Evolutionary conservation across 1,140 invertebrate species (phyloP), one percentile per base, ranked within the genome.

Genomic region (Philopotamus ludificatus): DNA sequence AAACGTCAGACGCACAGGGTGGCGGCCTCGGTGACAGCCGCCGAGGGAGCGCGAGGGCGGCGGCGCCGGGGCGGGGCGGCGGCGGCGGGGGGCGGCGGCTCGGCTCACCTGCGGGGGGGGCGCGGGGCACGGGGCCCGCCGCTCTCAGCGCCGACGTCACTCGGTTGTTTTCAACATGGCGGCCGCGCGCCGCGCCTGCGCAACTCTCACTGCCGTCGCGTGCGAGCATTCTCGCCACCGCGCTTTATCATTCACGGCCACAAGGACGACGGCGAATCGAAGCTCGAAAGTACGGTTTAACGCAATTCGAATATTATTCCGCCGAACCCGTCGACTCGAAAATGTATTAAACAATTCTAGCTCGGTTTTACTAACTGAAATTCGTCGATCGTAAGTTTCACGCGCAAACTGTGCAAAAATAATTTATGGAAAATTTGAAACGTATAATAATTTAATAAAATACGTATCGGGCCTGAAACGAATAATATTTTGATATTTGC

Each of bases 161-260:
- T 22, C 41, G 45, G 22, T 51, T 62, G 59, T 62, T 62, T 62
- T 62, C 59, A 51, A 62, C 59, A 62, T 62, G 59, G 59, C 59
- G 57, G 44, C 10, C 44, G 10, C 44, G 44, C 44, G 44, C 44
- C 57, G 57, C 57, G 57, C 57, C 2, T 60, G 57, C 59, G 49
- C 59, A 8, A 49, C 44, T 44, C 42, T 2, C 15, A 9, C n/a
- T 28, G 28, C 25, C 25, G 44, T 28, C 20, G 34, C 26, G 54
- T 57, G 28, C 54, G 54, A 26, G 42, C 39, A 41, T 62, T 51
- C 51, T 51, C 45, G 59, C 59, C 4, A 62, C 45, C 28, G 26
- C 58, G 28, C 25, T n/a, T n/a, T n/a, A n/a, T 34, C 28, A 4
- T 4, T 34, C 28, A 12, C 28, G 28, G 12, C 28, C 28, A 12